Evolutionary conservation across 30 jellyfish, hydroid and myxozoan genomes (phyloP), one percentile per base, ranked within the genome.

Genomic region (Nemopilema nomurai): DNA sequence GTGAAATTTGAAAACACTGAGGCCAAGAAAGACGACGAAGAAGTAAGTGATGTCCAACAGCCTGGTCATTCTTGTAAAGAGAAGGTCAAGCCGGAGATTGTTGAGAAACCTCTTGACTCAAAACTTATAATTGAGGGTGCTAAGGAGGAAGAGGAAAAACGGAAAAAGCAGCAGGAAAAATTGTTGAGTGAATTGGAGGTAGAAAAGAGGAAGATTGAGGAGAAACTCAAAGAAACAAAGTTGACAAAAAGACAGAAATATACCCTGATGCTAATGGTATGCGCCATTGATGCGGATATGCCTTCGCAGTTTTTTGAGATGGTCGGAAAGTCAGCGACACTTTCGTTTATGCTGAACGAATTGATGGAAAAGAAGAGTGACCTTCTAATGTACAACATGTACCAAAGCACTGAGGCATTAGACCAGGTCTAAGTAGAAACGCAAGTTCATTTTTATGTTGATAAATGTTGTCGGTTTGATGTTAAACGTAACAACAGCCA

Each of bases 221-320:
- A 72, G 1, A 65, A 72, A 0, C 24, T 74, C 24, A 31, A 66
- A 0, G 51, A 53, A 0, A 33, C 30, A 18, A 26, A 63, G 24
- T 28, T 84, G 25, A 33, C 78, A n/a, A 33, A 66, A 13, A 23
- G 49, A 17, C 74, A 73, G 49, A 73, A n/a, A 49, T 41, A 50
- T 28, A 26, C 28, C 31, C 69, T 84, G n/a, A 32, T 77, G 62
- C 49, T 84, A 3, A 49, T 84, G 28, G 41, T 84, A 21, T 84
- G 87, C 77, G 93, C 93, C 0, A 62, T 84, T 19, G 93, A 84
- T 18, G 93, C 93, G 0, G 93, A 84, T 26, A 57, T 84, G 87
- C 93, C 93, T 0, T 28, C 25, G 1, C 69, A 33, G 51, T 33
- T 84, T 31, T 84, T 84, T 50, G 66, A 64, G 1, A 16, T 51